A percentile compares a stretch with the other conserved stretches of the same genome.
Conservation (phyloP, 2,113 vertebrate genomes). For the Hylia prasina region DNA sequence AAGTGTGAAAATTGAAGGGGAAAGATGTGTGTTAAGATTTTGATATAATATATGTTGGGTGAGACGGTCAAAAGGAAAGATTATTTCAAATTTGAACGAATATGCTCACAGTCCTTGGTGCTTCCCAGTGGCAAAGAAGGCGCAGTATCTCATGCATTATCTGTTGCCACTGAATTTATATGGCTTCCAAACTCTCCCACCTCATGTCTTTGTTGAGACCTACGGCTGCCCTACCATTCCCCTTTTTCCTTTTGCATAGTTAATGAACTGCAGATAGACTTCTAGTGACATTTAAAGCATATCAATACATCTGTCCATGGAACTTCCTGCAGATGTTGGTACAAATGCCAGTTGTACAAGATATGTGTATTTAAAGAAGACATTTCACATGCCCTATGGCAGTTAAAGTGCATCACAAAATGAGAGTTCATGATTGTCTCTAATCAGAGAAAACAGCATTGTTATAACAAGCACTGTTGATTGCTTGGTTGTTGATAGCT, state of each 20-base stretch:
- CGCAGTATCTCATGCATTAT: neutral
- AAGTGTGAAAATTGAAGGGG: neutral
- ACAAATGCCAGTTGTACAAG: neutral
- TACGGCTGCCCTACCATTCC: neutral
- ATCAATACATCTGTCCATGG: fast-evolving
- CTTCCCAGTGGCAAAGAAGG: neutral
- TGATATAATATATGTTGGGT: neutral
- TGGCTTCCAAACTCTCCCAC: neutral
- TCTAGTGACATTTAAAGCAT: neutral
- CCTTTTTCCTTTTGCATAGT: neutral
- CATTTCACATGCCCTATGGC: neutral
- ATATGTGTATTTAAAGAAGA: neutral
- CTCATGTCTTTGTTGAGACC: neutral
- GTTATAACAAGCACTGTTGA: neutral
- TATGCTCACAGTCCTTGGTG: neutral
- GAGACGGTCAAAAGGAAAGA: neutral
- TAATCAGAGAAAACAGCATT: neutral
- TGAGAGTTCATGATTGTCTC: neutral
- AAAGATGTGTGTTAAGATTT: neutral
- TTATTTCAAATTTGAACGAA: neutral
- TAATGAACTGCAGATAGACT: neutral
- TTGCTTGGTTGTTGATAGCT: neutral
- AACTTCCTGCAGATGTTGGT: neutral
- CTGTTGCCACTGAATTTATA: neutral
- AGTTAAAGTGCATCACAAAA: neutral